Evolutionary conservation across 2,797 vertebrate genomes (phyloP), one percentile per base, ranked within the genome.

Genomic region (Hephaestus fuliginosus): DNA sequence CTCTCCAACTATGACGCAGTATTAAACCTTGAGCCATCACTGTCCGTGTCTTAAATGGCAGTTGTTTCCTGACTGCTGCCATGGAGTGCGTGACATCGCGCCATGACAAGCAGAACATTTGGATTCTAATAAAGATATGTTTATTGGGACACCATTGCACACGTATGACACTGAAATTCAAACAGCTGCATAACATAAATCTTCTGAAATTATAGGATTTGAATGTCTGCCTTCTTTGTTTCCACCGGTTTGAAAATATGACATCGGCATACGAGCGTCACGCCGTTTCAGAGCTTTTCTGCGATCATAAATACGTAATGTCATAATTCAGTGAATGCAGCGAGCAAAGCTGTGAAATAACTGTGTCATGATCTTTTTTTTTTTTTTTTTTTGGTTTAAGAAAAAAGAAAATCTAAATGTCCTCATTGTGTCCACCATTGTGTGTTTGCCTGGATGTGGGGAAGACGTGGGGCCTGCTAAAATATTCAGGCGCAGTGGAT

Each of bases 401-500:
- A 3, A 60, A 43, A 71, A 63, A 64, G 17, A 10, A 44, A 55
- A 44, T 49, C 5, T 22, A 70, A 48, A 77, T 60, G 51, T 74
- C 67, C 49, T 56, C 49, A 36, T 30, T 78, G 63, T 74, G 71
- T 91, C 83, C 60, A 52, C 55, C 9, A 7, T 56, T 66, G 72
- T 83, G 43, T 90, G 53, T 77, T 74, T 78, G 66, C 36, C 74
- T 74, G 62, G 71, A 80, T 80, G 85, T 58, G 66, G 68, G 61
- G 76, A 86, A 75, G 83, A 90, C 89, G 78, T 69, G 68, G 87
- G 83, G 80, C 92, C 96, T 97, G 96, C 86, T 96, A 95, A 93
- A 96, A 95, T 95, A 91, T 94, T 96, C 93, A 96, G 95, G 84
- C 90, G 87, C 89, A 85, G 87, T 92, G 91, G 88, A 91, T 91